Conservation (phyloP, 2,797 vertebrate genomes). For the Tokudaia tokunoshimensis region DNA sequence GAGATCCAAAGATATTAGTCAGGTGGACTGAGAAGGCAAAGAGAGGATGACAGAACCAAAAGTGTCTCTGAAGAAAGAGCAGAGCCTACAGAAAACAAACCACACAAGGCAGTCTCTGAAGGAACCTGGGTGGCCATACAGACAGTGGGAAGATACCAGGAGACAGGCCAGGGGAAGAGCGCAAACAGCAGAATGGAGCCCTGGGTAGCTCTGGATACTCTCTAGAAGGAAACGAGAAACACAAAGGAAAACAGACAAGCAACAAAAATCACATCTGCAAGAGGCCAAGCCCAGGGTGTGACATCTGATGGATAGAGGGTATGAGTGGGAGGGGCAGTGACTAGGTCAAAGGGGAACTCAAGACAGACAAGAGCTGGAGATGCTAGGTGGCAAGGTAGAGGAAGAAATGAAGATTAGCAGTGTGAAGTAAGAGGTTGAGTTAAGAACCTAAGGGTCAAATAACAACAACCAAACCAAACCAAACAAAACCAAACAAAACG, state of each 20-base stretch:
- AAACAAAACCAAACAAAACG: not conserved
- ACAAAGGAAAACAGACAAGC: fast-evolving
- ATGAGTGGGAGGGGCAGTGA: no score
- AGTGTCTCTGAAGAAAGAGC: no score
- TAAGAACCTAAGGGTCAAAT: not conserved
- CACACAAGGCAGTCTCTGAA: fast-evolving
- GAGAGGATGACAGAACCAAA: not conserved
- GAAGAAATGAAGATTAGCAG: not conserved
- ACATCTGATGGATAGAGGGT: fast-evolving
- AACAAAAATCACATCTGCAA: not conserved
- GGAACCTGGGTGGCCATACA: fast-evolving
- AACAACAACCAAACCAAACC: not conserved
- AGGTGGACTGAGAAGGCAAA: not conserved
- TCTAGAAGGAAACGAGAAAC: not conserved
- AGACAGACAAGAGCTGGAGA: fast-evolving
- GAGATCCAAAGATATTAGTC: not conserved
- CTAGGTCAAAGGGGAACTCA: fast-evolving
- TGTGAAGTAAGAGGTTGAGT: not conserved
- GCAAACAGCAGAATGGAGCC: fast-evolving
- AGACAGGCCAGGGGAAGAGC: not conserved
- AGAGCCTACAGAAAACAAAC: not conserved
- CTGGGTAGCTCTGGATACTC: not conserved
- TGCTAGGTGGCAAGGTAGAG: fast-evolving
- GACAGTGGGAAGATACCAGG: no score
- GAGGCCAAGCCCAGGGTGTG: not conserved